These are phyloP conservation scores for Drosophila cardini DNA, from an alignment of 1,140 invertebrate species.

Conservation along the genomic window DNA sequence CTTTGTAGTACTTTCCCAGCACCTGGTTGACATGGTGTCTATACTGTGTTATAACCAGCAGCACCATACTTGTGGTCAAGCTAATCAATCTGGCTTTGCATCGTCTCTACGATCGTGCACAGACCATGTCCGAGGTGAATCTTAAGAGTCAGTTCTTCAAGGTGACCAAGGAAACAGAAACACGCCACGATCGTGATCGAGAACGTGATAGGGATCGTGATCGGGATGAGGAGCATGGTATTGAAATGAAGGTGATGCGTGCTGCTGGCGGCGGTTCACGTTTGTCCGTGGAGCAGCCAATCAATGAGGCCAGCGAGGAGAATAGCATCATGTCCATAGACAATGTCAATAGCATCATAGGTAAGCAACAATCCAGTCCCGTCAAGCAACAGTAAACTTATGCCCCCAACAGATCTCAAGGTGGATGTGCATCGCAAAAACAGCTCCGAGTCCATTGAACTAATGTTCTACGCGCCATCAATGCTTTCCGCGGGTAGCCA, in stretches of 20 bases:
- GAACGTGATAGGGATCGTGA: slow-evolving; percentile 7
- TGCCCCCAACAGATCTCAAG: slow-evolving; percentile 89
- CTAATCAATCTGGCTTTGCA: slow-evolving; percentile 96
- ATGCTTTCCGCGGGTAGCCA: slow-evolving; percentile 73
- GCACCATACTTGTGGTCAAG: slow-evolving; percentile 94
- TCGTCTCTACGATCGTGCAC: slow-evolving; percentile 96
- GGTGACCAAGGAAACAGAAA: slow-evolving; percentile 76
- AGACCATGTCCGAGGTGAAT: slow-evolving; percentile 82
- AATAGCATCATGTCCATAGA: slow-evolving; percentile 88
- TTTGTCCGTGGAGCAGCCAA: slow-evolving; percentile 80
- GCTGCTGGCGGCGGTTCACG: slow-evolving; percentile 66
- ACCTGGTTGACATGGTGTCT: slow-evolving; percentile 93
- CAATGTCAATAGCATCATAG: slow-evolving; percentile 89
- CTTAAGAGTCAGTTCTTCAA: slow-evolving; percentile 82
- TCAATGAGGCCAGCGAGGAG: slow-evolving; percentile 86
- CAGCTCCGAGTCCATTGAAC: slow-evolving; percentile 92
- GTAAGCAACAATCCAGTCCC: slow-evolving; percentile 77
- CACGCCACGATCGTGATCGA: slow-evolving; percentile 19
- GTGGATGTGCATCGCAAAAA: slow-evolving; percentile 96
- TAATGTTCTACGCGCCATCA: slow-evolving; percentile 79
- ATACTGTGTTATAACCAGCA: slow-evolving; percentile 93
- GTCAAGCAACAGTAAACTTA: neutral
- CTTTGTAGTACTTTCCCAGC: slow-evolving; percentile 91
- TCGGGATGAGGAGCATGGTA: slow-evolving; percentile 89
- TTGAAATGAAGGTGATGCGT: slow-evolving; percentile 92